Conservation (phyloP, 2,113 vertebrate genomes). For the Clinocottus analis region DNA sequence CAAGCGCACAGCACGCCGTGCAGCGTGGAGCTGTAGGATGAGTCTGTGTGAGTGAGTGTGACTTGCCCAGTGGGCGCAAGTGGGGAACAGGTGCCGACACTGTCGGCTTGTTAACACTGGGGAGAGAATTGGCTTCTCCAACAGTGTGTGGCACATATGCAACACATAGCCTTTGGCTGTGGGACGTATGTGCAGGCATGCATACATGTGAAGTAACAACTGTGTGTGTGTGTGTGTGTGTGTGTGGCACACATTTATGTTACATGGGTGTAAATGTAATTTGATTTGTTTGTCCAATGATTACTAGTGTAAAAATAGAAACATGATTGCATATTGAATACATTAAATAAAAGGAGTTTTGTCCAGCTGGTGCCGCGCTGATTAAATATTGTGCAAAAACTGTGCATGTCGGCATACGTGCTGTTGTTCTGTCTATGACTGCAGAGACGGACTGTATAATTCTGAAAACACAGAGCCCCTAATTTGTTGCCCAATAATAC, state of each 20-base stretch:
- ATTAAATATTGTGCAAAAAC: neutral
- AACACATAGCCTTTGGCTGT: constrained; percentile 69
- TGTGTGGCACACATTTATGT: neutral
- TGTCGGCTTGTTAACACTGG: constrained; percentile 76
- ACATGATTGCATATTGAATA: neutral
- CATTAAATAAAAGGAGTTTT: neutral
- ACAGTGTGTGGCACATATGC: constrained; percentile 68
- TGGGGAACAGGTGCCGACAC: constrained; percentile 71
- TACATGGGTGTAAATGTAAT: constrained; percentile 5
- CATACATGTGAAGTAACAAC: constrained; percentile 35
- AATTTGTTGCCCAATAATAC: constrained; percentile 50
- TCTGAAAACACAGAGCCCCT: constrained; percentile 10
- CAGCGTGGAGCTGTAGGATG: constrained; percentile 49
- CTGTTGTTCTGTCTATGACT: neutral
- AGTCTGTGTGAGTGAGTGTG: constrained; percentile 52
- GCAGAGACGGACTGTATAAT: constrained; percentile 2
- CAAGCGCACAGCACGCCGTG: constrained; percentile 47
- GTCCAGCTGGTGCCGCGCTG: neutral
- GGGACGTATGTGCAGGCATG: constrained; percentile 54
- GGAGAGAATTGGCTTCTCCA: constrained; percentile 58
- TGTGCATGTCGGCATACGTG: neutral
- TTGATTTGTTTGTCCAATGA: neutral
- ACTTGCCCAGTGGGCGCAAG: constrained; percentile 56
- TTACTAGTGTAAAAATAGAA: constrained; percentile 24
- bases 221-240: constrained; percentile 6